A percentile compares a stretch with the other conserved stretches of the same genome.
Evolutionary conservation across 2,797 vertebrate species (phyloP).

Genomic region (Lycodopsis pacificus): DNA sequence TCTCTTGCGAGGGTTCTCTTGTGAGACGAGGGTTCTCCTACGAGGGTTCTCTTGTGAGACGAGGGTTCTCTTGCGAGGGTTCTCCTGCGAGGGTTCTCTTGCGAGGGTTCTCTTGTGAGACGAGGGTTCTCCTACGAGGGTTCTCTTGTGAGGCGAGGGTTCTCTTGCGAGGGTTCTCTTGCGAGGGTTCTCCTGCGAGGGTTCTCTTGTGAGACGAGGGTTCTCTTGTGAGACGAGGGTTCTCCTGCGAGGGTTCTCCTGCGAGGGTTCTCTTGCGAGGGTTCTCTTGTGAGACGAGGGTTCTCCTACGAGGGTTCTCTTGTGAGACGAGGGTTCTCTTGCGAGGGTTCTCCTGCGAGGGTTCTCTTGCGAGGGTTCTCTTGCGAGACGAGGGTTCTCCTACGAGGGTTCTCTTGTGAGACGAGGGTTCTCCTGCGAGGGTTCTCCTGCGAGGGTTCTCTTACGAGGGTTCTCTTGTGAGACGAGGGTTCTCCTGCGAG

Average conservation of each 20-base stretch:
- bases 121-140: no score
- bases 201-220: not conserved
- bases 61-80: conserved; percentile 5
- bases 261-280: not conserved
- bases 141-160: not conserved
- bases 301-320: not conserved
- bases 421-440: not conserved
- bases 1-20: not conserved
- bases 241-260: not conserved
- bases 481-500: conserved; percentile 2
- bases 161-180: conserved; percentile 14
- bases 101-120: conserved; percentile 3
- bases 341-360: not conserved
- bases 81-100: not conserved
- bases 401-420: no score
- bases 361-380: no score
- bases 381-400: not conserved
- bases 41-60: no score
- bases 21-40: not conserved
- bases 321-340: no score
- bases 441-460: not conserved
- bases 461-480: no score
- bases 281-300: not conserved
- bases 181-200: not conserved
- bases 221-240: no score